Conservation (phyloP, 2,888 invertebrate species). For the Stenotaenia linearis region DNA sequence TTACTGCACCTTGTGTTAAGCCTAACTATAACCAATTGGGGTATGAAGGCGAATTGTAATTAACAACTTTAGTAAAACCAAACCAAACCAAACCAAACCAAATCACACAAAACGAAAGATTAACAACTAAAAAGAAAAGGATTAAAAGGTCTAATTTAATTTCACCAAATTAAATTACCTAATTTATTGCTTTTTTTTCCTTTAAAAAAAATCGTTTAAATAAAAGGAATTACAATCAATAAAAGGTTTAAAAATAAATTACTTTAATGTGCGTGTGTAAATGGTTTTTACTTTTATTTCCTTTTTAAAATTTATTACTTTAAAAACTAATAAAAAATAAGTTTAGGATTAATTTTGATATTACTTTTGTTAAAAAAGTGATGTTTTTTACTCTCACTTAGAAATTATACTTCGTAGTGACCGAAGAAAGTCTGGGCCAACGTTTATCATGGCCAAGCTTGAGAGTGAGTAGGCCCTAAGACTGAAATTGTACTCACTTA, state of each 20-base stretch:
- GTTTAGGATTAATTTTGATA: not conserved
- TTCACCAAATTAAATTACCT: not conserved
- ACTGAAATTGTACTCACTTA: not conserved
- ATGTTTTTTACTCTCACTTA: constrained; percentile 28
- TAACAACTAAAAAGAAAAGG: not conserved
- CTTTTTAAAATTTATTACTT: not conserved
- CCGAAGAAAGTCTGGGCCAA: constrained; percentile 27
- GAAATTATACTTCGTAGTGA: constrained; percentile 27
- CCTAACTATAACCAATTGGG: not conserved
- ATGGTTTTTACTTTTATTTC: not conserved
- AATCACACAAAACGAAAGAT: not conserved
- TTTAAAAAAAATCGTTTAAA: too few relatives aligned
- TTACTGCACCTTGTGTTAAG: not conserved
- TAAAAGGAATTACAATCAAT: too few relatives aligned
- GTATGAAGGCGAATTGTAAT: constrained; percentile 7
- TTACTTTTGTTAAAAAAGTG: not conserved
- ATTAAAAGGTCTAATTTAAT: too few relatives aligned
- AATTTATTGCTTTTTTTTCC: too few relatives aligned
- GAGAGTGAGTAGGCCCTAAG: constrained; percentile 29
- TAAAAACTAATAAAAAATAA: not conserved
- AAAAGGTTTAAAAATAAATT: not conserved
- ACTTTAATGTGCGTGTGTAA: constrained; percentile 15
- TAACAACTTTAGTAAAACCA: too few relatives aligned
- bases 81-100: too few relatives aligned
- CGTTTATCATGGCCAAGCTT: constrained; percentile 30